phyloP scores from a whole-genome alignment of 1,140 invertebrate genomes.

The Lucilia cuprina region DNA sequence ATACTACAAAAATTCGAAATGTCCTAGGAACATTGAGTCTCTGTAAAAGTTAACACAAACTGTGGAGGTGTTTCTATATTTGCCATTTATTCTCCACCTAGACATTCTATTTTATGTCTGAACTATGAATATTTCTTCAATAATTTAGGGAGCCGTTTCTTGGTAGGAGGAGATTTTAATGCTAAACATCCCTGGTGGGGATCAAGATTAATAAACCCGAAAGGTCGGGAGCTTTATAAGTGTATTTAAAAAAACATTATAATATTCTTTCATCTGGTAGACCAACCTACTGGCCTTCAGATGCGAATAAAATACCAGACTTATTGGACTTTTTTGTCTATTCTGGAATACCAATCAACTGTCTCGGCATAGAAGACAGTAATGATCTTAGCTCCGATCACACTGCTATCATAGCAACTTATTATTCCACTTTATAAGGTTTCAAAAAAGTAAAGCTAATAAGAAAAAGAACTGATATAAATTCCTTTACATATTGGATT shows the following conservation, averaged over 20 bases:
- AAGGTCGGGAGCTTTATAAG: no score
- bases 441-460: no score
- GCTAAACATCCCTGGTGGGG: no score
- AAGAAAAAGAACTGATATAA: slow-evolving; percentile 25
- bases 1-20: no score
- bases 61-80: neutral
- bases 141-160: slow-evolving; percentile 52
- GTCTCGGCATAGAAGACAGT: no score
- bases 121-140: slow-evolving; percentile 53
- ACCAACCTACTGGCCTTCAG: slow-evolving; percentile 60
- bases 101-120: slow-evolving; percentile 33
- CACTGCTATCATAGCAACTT: no score
- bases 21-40: no score
- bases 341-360: slow-evolving; percentile 12
- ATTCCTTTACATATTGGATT: slow-evolving; percentile 39
- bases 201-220: no score
- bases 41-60: neutral
- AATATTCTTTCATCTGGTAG: no score
- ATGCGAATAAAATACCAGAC: slow-evolving; percentile 59
- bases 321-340: slow-evolving; percentile 56
- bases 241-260: slow-evolving; percentile 24
- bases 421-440: no score
- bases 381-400: no score
- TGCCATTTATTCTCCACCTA: neutral
- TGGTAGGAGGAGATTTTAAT: slow-evolving; percentile 43